phyloP scores from a whole-genome alignment of 2,888 invertebrate genomes.

The Lacanobia oleracea region DNA sequence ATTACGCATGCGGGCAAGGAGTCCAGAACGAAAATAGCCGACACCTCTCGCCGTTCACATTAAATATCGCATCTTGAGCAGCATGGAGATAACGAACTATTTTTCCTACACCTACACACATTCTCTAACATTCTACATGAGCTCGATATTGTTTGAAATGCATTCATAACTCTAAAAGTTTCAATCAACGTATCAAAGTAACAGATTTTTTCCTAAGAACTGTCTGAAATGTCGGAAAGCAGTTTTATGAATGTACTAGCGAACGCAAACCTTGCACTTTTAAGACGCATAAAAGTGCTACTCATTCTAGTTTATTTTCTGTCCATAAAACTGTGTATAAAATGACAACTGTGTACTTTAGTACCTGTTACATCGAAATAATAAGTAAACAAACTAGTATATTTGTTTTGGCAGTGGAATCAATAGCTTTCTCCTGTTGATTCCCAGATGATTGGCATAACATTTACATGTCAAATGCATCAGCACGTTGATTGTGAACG shows the following conservation, averaged over 20 bases:
- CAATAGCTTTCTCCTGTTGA: not conserved
- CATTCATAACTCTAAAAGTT: slow-evolving; percentile 52
- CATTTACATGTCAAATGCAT: slow-evolving; percentile 31
- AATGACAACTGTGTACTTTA: slow-evolving; percentile 42
- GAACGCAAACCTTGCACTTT: slow-evolving; percentile 56
- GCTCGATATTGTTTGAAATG: slow-evolving; percentile 70
- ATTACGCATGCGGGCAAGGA: slow-evolving; percentile 79
- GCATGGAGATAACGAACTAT: slow-evolving; percentile 77
- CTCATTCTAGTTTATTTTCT: slow-evolving; percentile 61
- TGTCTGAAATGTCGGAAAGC: slow-evolving; percentile 32
- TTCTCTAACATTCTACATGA: slow-evolving; percentile 68
- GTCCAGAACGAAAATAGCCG: slow-evolving; percentile 82
- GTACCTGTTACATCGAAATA: slow-evolving; percentile 7
- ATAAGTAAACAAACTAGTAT: slow-evolving; percentile 7
- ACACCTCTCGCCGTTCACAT: slow-evolving; percentile 80
- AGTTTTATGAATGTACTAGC: slow-evolving; percentile 50
- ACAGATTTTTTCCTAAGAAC: slow-evolving; percentile 17
- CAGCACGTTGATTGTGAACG: slow-evolving; percentile 27
- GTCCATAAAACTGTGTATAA: slow-evolving; percentile 52
- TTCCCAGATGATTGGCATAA: slow-evolving; percentile 14
- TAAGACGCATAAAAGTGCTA: slow-evolving; percentile 60
- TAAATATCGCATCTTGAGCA: slow-evolving; percentile 80
- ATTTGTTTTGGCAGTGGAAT: slow-evolving; percentile 25
- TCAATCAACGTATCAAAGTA: slow-evolving; percentile 42
- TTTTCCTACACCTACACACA: slow-evolving; percentile 82